Conservation (phyloP, 2,888 invertebrate genomes). For the Tenthredo amoena region DNA sequence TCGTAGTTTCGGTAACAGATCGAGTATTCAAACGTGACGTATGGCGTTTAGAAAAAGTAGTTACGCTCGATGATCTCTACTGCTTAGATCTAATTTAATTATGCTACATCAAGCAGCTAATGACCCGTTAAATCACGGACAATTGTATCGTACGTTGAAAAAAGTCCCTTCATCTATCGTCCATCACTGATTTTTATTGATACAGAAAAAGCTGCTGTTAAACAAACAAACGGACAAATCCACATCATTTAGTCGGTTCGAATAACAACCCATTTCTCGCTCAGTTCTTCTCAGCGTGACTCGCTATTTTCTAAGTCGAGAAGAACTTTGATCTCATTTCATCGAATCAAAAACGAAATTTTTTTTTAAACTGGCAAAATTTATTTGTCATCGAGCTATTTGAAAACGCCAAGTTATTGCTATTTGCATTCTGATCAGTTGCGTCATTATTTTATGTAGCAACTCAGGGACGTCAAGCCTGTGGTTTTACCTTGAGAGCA, state of each 20-base stretch:
- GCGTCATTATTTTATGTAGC: constrained; percentile 25
- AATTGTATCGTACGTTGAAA: background rate
- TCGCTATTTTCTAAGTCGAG: background rate
- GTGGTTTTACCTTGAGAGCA: constrained; percentile 83
- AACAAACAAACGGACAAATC: background rate
- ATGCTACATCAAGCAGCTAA: constrained; percentile 33
- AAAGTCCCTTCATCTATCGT: background rate
- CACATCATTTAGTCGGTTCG: background rate
- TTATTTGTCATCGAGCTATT: background rate
- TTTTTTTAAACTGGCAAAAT: background rate
- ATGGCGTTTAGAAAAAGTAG: background rate
- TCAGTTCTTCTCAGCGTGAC: background rate
- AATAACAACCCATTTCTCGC: background rate
- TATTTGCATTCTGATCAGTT: constrained; percentile 27
- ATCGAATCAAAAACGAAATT: background rate
- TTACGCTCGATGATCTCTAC: background rate
- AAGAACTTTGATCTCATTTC: background rate
- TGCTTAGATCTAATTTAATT: constrained; percentile 24
- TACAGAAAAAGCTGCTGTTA: background rate
- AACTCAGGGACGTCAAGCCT: constrained; percentile 34
- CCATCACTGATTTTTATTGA: background rate
- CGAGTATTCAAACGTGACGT: background rate
- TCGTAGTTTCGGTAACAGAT: background rate
- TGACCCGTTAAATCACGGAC: constrained; percentile 20
- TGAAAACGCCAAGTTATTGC: background rate